A percentile compares a stretch with the other conserved stretches of the same genome.
Conservation (phyloP, 2,113 vertebrate species). For the Dermatemys mawii region DNA sequence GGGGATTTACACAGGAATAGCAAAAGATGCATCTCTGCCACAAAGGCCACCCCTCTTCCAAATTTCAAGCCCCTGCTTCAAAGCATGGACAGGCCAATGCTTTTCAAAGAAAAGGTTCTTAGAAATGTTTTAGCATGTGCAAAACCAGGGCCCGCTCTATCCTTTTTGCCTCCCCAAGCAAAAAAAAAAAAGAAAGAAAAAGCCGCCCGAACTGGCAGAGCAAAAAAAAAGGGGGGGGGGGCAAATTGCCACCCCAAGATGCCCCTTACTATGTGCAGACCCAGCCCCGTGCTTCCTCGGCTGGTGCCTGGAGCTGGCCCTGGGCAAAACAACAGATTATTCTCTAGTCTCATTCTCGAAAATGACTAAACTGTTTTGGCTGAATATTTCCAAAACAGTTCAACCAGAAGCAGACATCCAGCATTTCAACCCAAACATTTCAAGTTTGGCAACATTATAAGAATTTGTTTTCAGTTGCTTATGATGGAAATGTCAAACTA, state of each 20-base stretch:
- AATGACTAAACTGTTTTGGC: neutral
- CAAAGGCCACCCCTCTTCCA: neutral
- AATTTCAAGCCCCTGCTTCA: neutral
- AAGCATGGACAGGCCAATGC: neutral
- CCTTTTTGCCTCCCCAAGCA: too few relatives aligned
- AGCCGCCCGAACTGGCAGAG: too few relatives aligned
- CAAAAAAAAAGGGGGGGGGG: too few relatives aligned
- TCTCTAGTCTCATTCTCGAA: neutral
- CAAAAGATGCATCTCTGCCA: neutral
- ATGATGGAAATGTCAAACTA: neutral
- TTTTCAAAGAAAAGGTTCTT: neutral
- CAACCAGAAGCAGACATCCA: neutral
- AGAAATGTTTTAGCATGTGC: neutral
- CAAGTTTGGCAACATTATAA: neutral
- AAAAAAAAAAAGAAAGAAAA: too few relatives aligned
- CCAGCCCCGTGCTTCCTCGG: too few relatives aligned
- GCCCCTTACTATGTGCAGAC: too few relatives aligned
- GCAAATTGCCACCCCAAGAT: too few relatives aligned
- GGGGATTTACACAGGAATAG: neutral
- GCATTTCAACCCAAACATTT: neutral
- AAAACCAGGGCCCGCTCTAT: too few relatives aligned
- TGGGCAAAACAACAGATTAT: neutral
- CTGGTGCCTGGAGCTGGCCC: too few relatives aligned
- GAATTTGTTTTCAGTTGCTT: neutral
- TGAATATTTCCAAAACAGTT: neutral